Evolutionary conservation across 2,113 vertebrate species (phyloP), one percentile per base, ranked within the genome.

Genomic region (Dasyprocta punctata): DNA sequence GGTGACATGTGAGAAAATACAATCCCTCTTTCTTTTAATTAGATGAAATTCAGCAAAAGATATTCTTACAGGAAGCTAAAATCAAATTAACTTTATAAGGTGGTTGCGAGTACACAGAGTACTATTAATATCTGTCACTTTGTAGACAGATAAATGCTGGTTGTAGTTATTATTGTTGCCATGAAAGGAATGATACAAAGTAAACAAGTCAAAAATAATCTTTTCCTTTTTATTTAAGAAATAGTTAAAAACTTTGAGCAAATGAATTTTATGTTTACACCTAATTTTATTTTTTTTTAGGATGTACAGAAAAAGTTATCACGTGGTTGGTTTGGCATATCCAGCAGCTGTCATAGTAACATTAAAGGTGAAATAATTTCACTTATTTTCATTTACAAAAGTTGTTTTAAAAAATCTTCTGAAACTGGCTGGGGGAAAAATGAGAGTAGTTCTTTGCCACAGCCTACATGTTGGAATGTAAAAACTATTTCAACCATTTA

Each of bases 251-350:
- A 30, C 28, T 47, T 75, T 22, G 82, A 89, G 16, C 88, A 97
- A 91, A 86, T 97, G 52, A 96, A 88, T 69, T 52, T 87, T 89
- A 83, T 44, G 56, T 60, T 4, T 60, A 67, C 4, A 30, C 7
- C 86, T 93, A 49, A 81, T 81, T 97, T 97, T 98, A 1, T 97
- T 96, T 94, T 97, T 98, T 97, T 98, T 90, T 98, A 99, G 99
- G 98, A 99, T 99, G 99, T 99, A 99, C 98, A 99, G 99, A 98
- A 99, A 99, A 98, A 99, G 99, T 0, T 99, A 99, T 86, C 99
- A 99, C 98, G 99, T 99, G 99, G 99, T 99, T 69, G 99, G 99
- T 86, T 99, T 99, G 98, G 99, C 99, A 80, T 99, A 99, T 95
- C 99, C 99, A 96, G 99, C 99, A 97, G 98, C 99, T 94, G 99